Percentiles rank a stretch among this genome's conserved stretches.
Conservation (phyloP, 2,113 vertebrate species). For the Brachypteracias leptosomus region DNA sequence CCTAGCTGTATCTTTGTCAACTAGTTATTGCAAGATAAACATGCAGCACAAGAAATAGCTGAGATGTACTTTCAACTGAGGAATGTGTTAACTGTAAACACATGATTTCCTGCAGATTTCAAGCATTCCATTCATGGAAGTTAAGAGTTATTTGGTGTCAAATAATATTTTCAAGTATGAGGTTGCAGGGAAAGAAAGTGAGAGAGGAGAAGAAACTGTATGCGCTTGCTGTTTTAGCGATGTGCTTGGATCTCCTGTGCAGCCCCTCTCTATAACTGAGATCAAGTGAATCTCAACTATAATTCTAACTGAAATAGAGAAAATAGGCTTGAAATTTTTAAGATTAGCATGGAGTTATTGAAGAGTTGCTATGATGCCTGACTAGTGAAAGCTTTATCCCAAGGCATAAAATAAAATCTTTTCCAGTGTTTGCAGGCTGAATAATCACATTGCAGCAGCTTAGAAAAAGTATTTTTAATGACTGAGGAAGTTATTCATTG, state of each 20-base stretch:
- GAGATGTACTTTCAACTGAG: background rate
- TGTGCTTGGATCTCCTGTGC: background rate
- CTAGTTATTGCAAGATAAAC: background rate
- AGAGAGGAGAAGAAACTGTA: background rate
- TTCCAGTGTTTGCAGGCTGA: background rate
- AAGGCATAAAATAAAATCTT: background rate
- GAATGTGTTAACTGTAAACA: background rate
- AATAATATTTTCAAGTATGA: background rate
- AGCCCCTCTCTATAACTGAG: background rate
- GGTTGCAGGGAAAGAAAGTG: background rate
- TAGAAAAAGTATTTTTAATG: slow-evolving; percentile 8
- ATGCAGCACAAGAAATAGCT: background rate
- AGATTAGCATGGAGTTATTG: background rate
- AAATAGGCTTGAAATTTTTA: background rate
- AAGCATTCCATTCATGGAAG: background rate
- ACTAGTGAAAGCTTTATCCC: background rate
- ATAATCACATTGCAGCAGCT: background rate
- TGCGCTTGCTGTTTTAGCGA: background rate
- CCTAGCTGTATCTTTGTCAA: background rate
- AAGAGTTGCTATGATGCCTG: background rate
- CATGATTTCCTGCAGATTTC: background rate
- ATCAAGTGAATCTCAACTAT: background rate
- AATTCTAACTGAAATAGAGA: background rate
- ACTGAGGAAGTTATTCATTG: background rate
- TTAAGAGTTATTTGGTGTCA: background rate